Percentiles rank a stretch among this genome's conserved stretches.
Evolutionary conservation across 2,797 vertebrate genomes (phyloP).

Genomic region (Todus mexicanus): DNA sequence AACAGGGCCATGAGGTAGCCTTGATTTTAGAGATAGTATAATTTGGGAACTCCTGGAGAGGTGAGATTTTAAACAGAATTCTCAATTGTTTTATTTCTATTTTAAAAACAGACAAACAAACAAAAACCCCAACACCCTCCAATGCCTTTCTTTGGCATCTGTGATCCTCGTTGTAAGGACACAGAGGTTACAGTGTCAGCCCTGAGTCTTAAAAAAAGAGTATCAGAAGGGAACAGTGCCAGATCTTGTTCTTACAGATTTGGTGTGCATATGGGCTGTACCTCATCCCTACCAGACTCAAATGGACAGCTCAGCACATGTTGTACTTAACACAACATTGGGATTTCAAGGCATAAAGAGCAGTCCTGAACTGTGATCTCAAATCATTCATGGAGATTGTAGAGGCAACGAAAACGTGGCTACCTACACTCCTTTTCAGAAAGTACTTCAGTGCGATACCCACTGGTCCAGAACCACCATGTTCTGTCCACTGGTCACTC

Average conservation of each 20-base stretch:
- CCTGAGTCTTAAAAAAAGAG: neutral
- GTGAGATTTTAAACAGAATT: neutral
- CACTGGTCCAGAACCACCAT: neutral
- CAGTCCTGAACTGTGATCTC: neutral
- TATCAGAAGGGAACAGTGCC: neutral
- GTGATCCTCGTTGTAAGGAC: neutral
- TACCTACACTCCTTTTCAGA: neutral
- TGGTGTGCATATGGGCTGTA: neutral
- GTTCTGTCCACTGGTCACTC: neutral
- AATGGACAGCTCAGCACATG: neutral
- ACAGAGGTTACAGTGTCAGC: neutral
- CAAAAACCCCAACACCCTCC: no score
- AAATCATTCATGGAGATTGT: neutral
- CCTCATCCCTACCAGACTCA: neutral
- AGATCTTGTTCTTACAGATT: neutral
- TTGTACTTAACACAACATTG: neutral
- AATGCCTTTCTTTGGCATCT: neutral
- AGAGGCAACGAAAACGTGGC: neutral
- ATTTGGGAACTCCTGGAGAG: neutral
- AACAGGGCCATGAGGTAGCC: neutral
- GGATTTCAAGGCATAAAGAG: neutral
- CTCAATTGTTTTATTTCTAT: neutral
- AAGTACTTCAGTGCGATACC: neutral
- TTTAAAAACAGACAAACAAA: no score
- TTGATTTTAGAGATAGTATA: neutral